Base-by-base conservation (phyloP, 2,113 vertebrate species). In the Tricholaema leucomelas region DNA sequence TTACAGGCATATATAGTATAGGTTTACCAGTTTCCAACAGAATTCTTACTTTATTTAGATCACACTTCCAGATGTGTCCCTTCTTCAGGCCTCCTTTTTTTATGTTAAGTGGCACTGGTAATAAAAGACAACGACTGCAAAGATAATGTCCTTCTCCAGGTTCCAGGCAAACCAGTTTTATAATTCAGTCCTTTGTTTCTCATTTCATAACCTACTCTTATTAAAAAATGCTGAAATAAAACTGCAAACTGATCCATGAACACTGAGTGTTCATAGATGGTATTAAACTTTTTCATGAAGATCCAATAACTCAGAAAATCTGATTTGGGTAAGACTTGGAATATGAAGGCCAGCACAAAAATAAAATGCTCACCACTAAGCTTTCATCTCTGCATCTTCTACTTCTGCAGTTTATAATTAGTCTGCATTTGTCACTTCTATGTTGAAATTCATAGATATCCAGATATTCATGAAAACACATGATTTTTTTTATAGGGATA, bases 31-130 rank as follows among this genome's bases (percentile, higher is more conserved):
- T 88, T 88, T 94, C 90, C 70, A 82, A 61, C 95, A 85, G 23
- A 88, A 81, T 89, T 94, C 96, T 92, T 76, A 61, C 88, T 93
- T 94, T 92, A 92, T 90, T 94, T 88, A 92, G 79, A 61, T 75
- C 75, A 90, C 58, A 69, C 87, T 96, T 97, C 89, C 94, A 97
- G 80, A 96, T 88, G 93, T 87, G 75, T 94, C 73, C 54, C 40
- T 19, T 89, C 72, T 54, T 81, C 50, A 83, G n/a, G 52, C 46
- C 38, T 86, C 81, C 8, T 36, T 56, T 83, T 50, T 25, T 76
- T 76, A n/a, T n/a, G 74, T 88, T 92, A 95, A 94, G 87, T 3
- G 6, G 58, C 73, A 73, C 72, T 85, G 72, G 56, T 54, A 90
- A 67, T 93, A 90, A 96, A 96, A 85, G 84, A 90, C 72, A 94